Conservation (phyloP, 2,888 invertebrate species). For the Boloria selene region DNA sequence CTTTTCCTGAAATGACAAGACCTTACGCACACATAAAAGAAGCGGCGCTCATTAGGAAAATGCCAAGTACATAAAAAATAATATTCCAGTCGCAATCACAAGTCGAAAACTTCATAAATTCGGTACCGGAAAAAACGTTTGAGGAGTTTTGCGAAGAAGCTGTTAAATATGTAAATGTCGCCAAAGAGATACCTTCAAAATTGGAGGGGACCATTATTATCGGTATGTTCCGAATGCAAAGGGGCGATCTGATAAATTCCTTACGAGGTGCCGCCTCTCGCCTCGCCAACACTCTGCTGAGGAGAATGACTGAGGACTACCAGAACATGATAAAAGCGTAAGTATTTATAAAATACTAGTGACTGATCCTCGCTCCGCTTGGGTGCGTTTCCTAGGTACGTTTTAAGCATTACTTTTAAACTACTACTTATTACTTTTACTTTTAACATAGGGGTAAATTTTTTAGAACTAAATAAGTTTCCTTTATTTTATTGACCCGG, state of each 20-base stretch:
- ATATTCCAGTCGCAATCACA: slow-evolving; percentile 79
- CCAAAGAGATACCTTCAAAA: slow-evolving; percentile 82
- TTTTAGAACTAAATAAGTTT: no score
- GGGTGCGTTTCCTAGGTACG: no score
- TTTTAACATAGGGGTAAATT: no score
- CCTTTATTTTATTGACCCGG: no score
- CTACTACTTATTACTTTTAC: no score
- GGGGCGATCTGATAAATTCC: slow-evolving; percentile 88
- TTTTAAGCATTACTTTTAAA: no score
- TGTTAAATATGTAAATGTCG: slow-evolving; percentile 83
- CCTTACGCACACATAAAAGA: no score
- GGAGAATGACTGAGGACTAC: slow-evolving; percentile 90
- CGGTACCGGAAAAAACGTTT: slow-evolving; percentile 83
- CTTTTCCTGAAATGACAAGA: no score
- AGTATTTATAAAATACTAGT: slow-evolving; percentile 52
- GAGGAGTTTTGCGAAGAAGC: slow-evolving; percentile 84
- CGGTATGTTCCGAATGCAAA: slow-evolving; percentile 93
- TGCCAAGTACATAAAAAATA: neutral
- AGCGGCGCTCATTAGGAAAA: neutral
- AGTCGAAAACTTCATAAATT: slow-evolving; percentile 86
- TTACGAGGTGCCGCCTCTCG: slow-evolving; percentile 86
- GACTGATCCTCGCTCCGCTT: no score
- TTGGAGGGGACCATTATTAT: slow-evolving; percentile 86
- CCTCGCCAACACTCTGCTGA: slow-evolving; percentile 86
- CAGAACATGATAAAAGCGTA: slow-evolving; percentile 89